These are phyloP conservation scores for Hippopotamyrus pictus DNA, from an alignment of 2,797 vertebrate genomes.

Conservation along the genomic window DNA sequence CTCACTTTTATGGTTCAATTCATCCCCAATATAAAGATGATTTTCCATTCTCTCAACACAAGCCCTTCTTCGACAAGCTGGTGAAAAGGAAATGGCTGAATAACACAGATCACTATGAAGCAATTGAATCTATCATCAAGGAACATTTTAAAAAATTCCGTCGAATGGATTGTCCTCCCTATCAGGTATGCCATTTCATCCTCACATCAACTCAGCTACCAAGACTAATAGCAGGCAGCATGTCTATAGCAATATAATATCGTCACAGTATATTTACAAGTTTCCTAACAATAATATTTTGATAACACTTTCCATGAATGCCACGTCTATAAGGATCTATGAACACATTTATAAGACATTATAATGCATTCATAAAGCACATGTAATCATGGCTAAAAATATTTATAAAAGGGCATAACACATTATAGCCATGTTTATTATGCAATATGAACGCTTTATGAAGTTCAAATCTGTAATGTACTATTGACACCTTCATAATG, in stretches of 20 bases:
- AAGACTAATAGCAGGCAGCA: neutral
- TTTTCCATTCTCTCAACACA: slow-evolving; percentile 4
- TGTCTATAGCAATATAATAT: neutral
- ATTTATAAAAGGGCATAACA: neutral
- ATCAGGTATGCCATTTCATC: slow-evolving; percentile 62
- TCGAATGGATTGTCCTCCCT: slow-evolving; percentile 72
- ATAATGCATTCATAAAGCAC: neutral
- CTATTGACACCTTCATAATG: neutral
- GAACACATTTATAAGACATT: neutral
- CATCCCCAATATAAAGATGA: neutral
- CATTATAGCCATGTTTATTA: neutral
- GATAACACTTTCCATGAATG: neutral
- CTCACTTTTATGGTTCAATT: neutral
- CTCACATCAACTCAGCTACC: neutral
- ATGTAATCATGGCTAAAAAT: neutral
- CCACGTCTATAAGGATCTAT: neutral
- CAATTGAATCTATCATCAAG: slow-evolving; percentile 67
- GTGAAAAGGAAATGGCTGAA: slow-evolving; percentile 83
- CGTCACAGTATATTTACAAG: neutral
- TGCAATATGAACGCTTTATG: neutral
- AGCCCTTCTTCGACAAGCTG: slow-evolving; percentile 79
- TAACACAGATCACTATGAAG: slow-evolving; percentile 70
- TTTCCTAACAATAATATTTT: neutral
- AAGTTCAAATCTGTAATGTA: neutral
- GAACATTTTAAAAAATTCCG: slow-evolving; percentile 68